Evolutionary conservation across 2,797 vertebrate genomes (phyloP).

Genomic region (Echiichthys vipera): DNA sequence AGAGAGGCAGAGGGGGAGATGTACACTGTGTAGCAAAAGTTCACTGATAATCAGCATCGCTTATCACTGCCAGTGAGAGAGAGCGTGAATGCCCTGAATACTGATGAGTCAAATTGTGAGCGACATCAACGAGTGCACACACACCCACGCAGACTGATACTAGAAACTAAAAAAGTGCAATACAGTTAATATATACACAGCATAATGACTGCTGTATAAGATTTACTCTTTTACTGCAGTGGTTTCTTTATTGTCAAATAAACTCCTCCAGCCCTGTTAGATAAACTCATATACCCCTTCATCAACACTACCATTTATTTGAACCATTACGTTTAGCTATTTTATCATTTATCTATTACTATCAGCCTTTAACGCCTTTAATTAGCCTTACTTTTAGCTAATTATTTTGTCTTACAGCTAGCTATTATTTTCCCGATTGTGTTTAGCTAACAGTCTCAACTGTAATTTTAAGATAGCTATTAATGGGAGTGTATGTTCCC

Average conservation of each 20-base stretch:
- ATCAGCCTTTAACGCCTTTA: no score
- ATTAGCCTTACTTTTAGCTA: no score
- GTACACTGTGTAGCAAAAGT: conserved; percentile 51
- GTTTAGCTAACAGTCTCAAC: background rate
- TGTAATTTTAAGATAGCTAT: no score
- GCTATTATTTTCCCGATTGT: no score
- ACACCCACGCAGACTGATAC: conserved; percentile 27
- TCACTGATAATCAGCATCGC: conserved; percentile 69
- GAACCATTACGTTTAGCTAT: background rate
- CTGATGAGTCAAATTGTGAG: conserved; percentile 66
- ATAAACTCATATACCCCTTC: background rate
- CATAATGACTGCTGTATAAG: conserved; percentile 3
- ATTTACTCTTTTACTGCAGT: conserved; percentile 7
- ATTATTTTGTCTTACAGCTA: no score
- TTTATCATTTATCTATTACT: background rate
- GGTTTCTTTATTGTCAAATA: background rate
- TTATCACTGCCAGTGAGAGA: conserved; percentile 66
- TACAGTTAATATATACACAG: conserved; percentile 15
- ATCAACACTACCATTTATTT: background rate
- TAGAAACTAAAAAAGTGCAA: conserved; percentile 20
- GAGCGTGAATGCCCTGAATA: conserved; percentile 64
- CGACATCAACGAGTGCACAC: conserved; percentile 46
- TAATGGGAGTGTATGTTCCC: no score
- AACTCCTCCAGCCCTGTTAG: background rate
- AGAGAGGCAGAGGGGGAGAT: conserved; percentile 48